These are phyloP conservation scores for Diprion similis DNA, from an alignment of 1,140 invertebrate species.

Conservation along the genomic window DNA sequence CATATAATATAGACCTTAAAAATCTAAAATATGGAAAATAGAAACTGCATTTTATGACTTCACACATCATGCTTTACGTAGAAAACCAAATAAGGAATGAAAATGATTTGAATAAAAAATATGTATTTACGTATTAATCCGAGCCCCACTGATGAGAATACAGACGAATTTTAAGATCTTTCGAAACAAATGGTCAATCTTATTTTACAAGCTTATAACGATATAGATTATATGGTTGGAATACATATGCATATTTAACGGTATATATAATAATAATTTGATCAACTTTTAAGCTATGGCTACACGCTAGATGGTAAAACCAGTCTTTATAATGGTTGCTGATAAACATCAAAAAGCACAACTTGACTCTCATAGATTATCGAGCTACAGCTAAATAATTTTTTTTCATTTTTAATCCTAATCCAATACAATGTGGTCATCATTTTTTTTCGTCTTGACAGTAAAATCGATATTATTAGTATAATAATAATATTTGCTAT, in stretches of 20 bases:
- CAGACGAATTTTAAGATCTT: background rate
- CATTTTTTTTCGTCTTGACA: too few species aligned
- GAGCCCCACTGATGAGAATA: too few species aligned
- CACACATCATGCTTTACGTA: too few species aligned
- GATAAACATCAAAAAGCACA: conserved; percentile 11
- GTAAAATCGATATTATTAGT: too few species aligned
- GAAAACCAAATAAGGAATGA: too few species aligned
- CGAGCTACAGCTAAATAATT: background rate
- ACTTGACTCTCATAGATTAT: background rate
- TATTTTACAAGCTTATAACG: background rate
- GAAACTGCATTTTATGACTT: too few species aligned
- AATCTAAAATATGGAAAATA: too few species aligned
- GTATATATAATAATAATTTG: background rate
- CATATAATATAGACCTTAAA: too few species aligned
- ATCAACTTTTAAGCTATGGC: background rate
- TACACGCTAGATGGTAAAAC: conserved; percentile 8
- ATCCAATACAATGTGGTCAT: background rate
- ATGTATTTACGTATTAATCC: too few species aligned
- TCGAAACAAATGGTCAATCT: background rate
- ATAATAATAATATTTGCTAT: background rate
- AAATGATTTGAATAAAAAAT: too few species aligned
- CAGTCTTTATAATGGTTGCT: conserved; percentile 8
- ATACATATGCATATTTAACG: background rate
- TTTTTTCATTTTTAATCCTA: background rate
- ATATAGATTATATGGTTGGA: background rate